These are phyloP conservation scores for Diogma glabrata DNA, from an alignment of 2,888 invertebrate species.

Conservation along the genomic window DNA sequence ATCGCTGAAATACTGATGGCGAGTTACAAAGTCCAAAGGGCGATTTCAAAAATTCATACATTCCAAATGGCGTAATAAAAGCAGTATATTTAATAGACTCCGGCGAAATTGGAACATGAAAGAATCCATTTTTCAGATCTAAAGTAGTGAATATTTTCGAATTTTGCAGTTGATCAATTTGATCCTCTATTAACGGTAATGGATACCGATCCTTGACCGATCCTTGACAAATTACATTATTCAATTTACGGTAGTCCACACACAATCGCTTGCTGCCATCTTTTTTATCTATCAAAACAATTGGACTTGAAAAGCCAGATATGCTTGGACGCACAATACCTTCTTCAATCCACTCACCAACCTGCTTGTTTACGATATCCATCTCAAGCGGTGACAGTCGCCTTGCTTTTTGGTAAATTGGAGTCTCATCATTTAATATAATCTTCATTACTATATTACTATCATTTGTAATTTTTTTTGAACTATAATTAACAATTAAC, in stretches of 20 bases:
- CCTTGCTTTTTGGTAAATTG: constrained; percentile 10
- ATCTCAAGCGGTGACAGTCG: constrained; percentile 19
- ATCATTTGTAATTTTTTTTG: neutral
- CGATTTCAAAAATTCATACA: neutral
- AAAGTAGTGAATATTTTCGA: too few relatives aligned
- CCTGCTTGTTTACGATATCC: constrained; percentile 20
- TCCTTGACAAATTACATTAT: constrained; percentile 27
- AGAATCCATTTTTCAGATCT: constrained; percentile 26
- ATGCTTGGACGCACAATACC: constrained; percentile 23
- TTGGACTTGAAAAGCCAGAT: constrained; percentile 23
- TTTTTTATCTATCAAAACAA: constrained; percentile 20
- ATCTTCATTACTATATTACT: constrained; percentile 20
- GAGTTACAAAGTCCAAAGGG: neutral
- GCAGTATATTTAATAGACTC: constrained; percentile 17
- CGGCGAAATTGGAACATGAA: constrained; percentile 24
- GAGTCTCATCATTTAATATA: constrained; percentile 24
- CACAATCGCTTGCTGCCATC: constrained; percentile 20
- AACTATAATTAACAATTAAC: neutral
- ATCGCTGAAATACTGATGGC: neutral
- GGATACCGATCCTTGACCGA: constrained; percentile 25
- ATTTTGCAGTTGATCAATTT: constrained; percentile 24
- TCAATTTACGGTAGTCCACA: constrained; percentile 29
- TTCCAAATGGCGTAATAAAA: constrained; percentile 12
- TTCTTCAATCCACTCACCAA: constrained; percentile 23
- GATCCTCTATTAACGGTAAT: constrained; percentile 30